These are phyloP conservation scores for Megalonaias nervosa DNA, from an alignment of 1,140 invertebrate species.

Conservation along the genomic window DNA sequence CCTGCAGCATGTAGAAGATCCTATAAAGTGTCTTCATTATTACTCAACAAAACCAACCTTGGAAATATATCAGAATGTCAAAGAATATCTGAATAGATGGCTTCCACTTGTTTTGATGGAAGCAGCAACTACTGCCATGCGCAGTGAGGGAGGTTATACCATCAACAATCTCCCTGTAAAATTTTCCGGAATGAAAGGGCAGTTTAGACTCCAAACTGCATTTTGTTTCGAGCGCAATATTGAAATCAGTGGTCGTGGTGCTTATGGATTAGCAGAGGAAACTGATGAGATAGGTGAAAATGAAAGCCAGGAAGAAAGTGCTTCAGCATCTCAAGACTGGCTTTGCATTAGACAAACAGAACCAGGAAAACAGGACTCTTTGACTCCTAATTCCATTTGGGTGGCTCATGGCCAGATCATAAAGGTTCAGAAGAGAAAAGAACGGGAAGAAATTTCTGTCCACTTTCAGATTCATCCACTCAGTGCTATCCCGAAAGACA, in stretches of 20 bases:
- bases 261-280: background rate
- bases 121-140: conserved; percentile 33
- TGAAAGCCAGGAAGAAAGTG: background rate
- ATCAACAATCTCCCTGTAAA: conserved; percentile 31
- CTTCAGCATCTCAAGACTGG: conserved; percentile 12
- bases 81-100: conserved; percentile 40
- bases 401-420: conserved; percentile 34
- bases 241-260: conserved; percentile 28
- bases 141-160: conserved; percentile 24
- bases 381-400: conserved; percentile 10
- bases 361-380: background rate
- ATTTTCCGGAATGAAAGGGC: conserved; percentile 25
- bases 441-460: conserved; percentile 4
- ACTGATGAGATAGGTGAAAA: conserved; percentile 22
- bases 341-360: conserved; percentile 6
- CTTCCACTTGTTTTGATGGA: conserved; percentile 50
- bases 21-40: conserved; percentile 31
- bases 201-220: conserved; percentile 12
- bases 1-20: conserved; percentile 42
- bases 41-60: conserved; percentile 21
- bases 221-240: conserved; percentile 36
- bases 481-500: conserved; percentile 1
- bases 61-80: conserved; percentile 19
- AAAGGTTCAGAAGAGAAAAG: conserved; percentile 10
- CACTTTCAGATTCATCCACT: conserved; percentile 16